Base-by-base conservation (phyloP, 2,888 invertebrate genomes). In the Drosophila emarginata region DNA sequence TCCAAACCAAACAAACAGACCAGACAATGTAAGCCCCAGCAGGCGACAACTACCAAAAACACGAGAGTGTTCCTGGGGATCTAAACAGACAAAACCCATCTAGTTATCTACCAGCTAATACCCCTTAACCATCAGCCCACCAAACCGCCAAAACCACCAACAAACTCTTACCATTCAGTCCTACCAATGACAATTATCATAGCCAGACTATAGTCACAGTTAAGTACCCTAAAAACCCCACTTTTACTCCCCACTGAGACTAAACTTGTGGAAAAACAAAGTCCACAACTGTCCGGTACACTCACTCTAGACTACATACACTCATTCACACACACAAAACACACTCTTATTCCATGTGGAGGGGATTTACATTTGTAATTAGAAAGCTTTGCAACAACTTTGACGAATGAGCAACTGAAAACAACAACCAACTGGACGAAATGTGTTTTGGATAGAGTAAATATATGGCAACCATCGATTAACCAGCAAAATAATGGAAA, bases 281-380 rank as follows among this genome's bases (percentile, higher is more conserved):
- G 62, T 69, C 61, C 63, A 63, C 52, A 62, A 60, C 65, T 67
- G 72, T 59, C 66, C 60, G 65, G 66, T 60, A 74, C 58, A 63
- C 36, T 21, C 40, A 45, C 40, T 15, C 40, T 28, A 82, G 61
- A n/a, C n/a, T n/a, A n/a, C n/a, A n/a, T n/a, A n/a, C n/a, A n/a
- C n/a, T n/a, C n/a, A n/a, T n/a, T n/a, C 36, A 83, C 50, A 62
- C 21, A 61, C 28, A 83, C 45, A n/a, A n/a, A n/a, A 64, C 23
- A 71, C 6, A 57, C 6, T 12, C 66, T 69, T 57, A 67, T 62
- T 65, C 74, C 74, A 67, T 75, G 54, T 69, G 62, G 28, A 68
- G 67, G 81, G 88, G 83, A 89, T 89, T 89, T 89, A 90, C 89
- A 88, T 88, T 88, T 84, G 89, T 87, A 89, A 89, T 89, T 88